Evolutionary conservation across 2,888 invertebrate species (phyloP), one percentile per base, ranked within the genome.

Genomic region (Diploptera punctata): DNA sequence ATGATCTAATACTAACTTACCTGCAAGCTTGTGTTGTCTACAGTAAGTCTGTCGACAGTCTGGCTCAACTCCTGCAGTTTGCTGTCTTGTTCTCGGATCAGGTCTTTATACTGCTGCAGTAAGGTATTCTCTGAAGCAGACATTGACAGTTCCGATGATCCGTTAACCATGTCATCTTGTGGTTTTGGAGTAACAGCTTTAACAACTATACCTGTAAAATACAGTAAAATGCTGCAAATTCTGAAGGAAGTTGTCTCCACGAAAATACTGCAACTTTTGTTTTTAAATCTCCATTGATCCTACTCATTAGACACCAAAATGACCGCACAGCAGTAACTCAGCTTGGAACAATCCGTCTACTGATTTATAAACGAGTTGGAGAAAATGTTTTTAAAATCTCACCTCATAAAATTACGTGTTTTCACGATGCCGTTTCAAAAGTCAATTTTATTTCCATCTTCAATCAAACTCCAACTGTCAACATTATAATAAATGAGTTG

Each of bases 51-150:
- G 38, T 86, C 84, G 0, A 87, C 79, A 77, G 87, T 86, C 57
- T 83, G 81, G 81, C 81, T 82, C 68, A 87, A 82, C 68, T 87
- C 87, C 78, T 89, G 87, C 75, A 91, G 83, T 76, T 91, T 86
- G 43, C 85, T 86, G 82, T 96, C 96, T 83, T 98, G 97, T 78
- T 96, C 94, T 74, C 96, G 87, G 77, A 98, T 98, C 68, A 98
- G 86, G 74, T 91, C 90, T 85, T 97, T 97, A 83, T 97, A 97
- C 82, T 96, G 95, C 29, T 88, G 83, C 49, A 95, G 83, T 38
- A 84, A 74, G 69, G 80, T 80, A 68, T 85, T 86, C 69, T 84
- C 84, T 74, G 86, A 87, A 38, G 84, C 84, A 24, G 83, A 84
- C 73, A 86, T 77, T 77, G 82, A 82, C 43, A 83, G 77, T 76